These are phyloP conservation scores for Oxystoma pomonae DNA, from an alignment of 2,888 invertebrate species.

Conservation along the genomic window DNA sequence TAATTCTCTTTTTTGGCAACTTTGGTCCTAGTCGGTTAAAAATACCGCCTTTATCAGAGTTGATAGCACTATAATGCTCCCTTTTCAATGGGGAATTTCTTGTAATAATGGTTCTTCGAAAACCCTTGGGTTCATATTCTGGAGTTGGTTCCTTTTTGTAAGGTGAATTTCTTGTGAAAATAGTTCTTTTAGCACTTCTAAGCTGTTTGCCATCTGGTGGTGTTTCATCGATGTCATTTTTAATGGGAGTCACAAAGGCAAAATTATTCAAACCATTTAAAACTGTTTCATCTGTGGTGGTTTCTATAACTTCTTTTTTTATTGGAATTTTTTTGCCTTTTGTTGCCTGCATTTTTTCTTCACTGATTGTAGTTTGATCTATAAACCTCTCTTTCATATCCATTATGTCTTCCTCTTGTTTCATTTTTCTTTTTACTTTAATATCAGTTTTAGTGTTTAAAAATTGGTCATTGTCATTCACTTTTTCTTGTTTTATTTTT, in stretches of 20 bases:
- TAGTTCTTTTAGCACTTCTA: constrained; percentile 25
- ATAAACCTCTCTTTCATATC: constrained; percentile 1
- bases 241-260: constrained; percentile 19
- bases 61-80: background rate
- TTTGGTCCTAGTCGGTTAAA: background rate
- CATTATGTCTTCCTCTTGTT: constrained; percentile 4
- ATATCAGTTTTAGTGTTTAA: constrained; percentile 7
- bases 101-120: background rate
- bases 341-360: constrained; percentile 6
- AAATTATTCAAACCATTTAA: background rate
- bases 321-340: background rate
- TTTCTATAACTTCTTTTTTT: background rate
- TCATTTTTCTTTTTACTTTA: constrained; percentile 20
- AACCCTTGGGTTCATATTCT: background rate
- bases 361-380: background rate
- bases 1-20: background rate
- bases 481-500: constrained; percentile 9
- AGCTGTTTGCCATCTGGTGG: constrained; percentile 1
- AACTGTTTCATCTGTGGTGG: background rate
- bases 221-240: constrained; percentile 19
- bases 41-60: background rate
- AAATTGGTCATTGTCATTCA: background rate
- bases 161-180: constrained; percentile 23
- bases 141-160: constrained; percentile 17
- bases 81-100: background rate